These are phyloP conservation scores for Athalia rosae DNA, from an alignment of 2,888 invertebrate genomes.

Conservation along the genomic window DNA sequence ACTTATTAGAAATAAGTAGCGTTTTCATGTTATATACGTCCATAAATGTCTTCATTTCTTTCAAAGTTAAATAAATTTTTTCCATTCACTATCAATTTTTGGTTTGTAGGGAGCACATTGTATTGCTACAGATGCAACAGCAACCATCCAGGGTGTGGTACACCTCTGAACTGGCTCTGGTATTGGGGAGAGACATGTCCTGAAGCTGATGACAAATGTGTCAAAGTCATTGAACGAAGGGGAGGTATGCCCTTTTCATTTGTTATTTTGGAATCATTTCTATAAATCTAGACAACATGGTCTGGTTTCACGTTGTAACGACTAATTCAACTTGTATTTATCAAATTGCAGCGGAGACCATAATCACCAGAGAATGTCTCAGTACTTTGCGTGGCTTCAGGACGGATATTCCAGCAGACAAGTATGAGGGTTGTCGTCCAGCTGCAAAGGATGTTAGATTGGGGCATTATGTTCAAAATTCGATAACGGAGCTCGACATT, in stretches of 20 bases:
- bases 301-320: constrained; percentile 12
- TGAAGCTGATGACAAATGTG: constrained; percentile 89
- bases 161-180: constrained; percentile 88
- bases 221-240: constrained; percentile 90
- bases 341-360: constrained; percentile 79
- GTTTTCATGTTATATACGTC: too few relatives aligned
- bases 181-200: constrained; percentile 88
- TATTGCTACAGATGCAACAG: constrained; percentile 94
- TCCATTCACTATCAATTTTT: background rate
- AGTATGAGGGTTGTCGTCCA: constrained; percentile 91
- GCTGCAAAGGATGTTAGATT: constrained; percentile 86
- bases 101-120: constrained; percentile 77
- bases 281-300: constrained; percentile 11
- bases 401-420: constrained; percentile 92
- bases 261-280: background rate
- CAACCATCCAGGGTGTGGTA: constrained; percentile 91
- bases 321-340: background rate
- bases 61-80: background rate
- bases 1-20: too few relatives aligned
- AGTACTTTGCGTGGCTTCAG: constrained; percentile 86
- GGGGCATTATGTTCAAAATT: constrained; percentile 91
- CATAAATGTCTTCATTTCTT: background rate
- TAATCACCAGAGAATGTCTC: constrained; percentile 90
- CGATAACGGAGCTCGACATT: constrained; percentile 89
- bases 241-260: constrained; percentile 78